Evolutionary conservation across 1,140 invertebrate species (phyloP).

Genomic region (Hetaerina americana): DNA sequence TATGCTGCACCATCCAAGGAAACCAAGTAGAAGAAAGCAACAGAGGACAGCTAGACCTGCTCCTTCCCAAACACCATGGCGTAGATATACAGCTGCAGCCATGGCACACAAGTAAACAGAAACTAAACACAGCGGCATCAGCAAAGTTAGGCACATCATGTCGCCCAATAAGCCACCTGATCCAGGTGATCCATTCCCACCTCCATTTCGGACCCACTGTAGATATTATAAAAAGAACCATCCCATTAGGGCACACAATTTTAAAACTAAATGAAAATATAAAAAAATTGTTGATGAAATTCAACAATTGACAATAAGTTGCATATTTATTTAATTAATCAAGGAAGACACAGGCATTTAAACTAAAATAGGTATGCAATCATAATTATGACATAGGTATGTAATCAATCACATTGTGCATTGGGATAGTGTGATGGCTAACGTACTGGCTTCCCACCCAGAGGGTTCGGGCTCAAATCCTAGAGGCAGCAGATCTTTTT

Average conservation of each 20-base stretch:
- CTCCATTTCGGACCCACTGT: slow-evolving; percentile 29
- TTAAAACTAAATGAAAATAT: slow-evolving; percentile 2
- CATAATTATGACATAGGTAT: too few species aligned
- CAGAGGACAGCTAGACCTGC: slow-evolving; percentile 30
- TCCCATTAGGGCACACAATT: slow-evolving; percentile 2
- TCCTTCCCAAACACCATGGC: slow-evolving; percentile 33
- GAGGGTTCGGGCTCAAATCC: too few species aligned
- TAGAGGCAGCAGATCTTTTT: too few species aligned
- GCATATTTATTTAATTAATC: too few species aligned
- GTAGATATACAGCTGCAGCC: slow-evolving; percentile 30
- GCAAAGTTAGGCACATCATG: slow-evolving; percentile 33
- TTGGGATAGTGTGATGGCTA: too few species aligned
- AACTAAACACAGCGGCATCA: slow-evolving; percentile 37
- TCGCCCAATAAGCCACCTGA: slow-evolving; percentile 34
- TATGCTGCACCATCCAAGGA: slow-evolving; percentile 29
- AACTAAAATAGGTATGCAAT: too few species aligned
- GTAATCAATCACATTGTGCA: too few species aligned
- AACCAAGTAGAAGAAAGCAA: slow-evolving; percentile 26
- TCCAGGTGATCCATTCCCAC: slow-evolving; percentile 22
- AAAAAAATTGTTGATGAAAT: too few species aligned
- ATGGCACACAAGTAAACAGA: slow-evolving; percentile 37
- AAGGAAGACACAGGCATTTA: too few species aligned
- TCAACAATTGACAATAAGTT: too few species aligned
- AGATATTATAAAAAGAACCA: slow-evolving; percentile 14
- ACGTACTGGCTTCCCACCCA: too few species aligned